Conservation (phyloP, 2,113 vertebrate genomes). For the Desmodus rotundus region DNA sequence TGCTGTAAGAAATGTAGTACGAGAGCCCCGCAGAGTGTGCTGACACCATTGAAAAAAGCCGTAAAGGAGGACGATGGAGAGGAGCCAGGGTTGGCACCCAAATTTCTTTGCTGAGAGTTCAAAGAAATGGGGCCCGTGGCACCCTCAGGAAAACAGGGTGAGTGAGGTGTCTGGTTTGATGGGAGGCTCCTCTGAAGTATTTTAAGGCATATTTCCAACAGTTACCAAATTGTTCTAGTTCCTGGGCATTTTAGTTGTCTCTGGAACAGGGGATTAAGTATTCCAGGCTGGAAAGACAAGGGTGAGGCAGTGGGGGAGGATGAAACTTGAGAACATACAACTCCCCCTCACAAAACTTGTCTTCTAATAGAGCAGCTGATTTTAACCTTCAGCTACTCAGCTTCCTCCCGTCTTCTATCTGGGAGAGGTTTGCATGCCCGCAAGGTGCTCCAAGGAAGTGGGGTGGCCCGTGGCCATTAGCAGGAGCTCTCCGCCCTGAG, state of each 20-base stretch:
- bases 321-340: not conserved
- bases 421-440: not conserved
- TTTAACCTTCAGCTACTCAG: not conserved
- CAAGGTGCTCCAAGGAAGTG: not conserved
- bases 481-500: constrained; percentile 1
- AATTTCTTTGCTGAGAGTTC: not conserved
- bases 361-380: not conserved
- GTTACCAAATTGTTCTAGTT: not conserved
- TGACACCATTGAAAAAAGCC: not conserved
- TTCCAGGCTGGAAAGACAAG: not conserved
- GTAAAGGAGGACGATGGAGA: not conserved
- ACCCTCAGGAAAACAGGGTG: not conserved
- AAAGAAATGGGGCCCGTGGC: no score
- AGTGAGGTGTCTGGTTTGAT: not conserved
- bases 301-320: not conserved
- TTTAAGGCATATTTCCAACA: not conserved
- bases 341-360: not conserved
- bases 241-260: not conserved
- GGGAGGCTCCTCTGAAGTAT: not conserved
- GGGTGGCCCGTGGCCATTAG: not conserved
- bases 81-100: not conserved
- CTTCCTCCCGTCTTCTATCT: not conserved
- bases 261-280: not conserved
- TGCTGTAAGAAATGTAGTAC: not conserved
- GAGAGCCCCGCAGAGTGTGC: not conserved